These are phyloP conservation scores for Gibbula magus DNA, from an alignment of 2,888 invertebrate species.

Conservation along the genomic window DNA sequence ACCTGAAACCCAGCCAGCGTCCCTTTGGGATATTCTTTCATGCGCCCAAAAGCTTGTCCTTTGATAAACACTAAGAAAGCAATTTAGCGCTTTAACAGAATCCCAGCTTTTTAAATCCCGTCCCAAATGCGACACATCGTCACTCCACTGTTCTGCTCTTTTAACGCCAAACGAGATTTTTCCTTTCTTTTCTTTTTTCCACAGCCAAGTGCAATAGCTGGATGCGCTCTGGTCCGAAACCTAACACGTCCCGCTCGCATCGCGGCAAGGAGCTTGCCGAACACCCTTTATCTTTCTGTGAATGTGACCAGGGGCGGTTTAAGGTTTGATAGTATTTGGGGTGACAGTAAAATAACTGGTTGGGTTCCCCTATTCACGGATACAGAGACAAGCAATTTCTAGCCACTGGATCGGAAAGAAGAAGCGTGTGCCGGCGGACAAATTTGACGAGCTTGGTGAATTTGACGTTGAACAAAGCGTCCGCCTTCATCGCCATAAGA, in stretches of 20 bases:
- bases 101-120: conserved; percentile 19
- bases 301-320: conserved; percentile 18
- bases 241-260: neutral
- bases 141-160: conserved; percentile 19
- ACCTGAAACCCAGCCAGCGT: neutral
- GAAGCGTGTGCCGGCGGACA: conserved; percentile 23
- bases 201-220: neutral
- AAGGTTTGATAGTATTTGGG: conserved; percentile 18
- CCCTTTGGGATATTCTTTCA: conserved; percentile 12
- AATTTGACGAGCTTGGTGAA: neutral
- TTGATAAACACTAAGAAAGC: conserved; percentile 23
- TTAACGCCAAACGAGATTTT: conserved; percentile 25
- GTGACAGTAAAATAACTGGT: conserved; percentile 20
- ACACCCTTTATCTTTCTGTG: neutral
- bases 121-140: conserved; percentile 9
- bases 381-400: conserved; percentile 18
- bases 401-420: conserved; percentile 7
- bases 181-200: conserved; percentile 21
- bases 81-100: conserved; percentile 23
- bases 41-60: conserved; percentile 16
- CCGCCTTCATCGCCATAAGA: neutral
- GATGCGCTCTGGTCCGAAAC: conserved; percentile 7
- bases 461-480: neutral
- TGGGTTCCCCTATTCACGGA: conserved; percentile 16
- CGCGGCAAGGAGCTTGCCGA: neutral